Base-by-base conservation (phyloP, 2,113 vertebrate genomes). In the Jaculus jaculus region DNA sequence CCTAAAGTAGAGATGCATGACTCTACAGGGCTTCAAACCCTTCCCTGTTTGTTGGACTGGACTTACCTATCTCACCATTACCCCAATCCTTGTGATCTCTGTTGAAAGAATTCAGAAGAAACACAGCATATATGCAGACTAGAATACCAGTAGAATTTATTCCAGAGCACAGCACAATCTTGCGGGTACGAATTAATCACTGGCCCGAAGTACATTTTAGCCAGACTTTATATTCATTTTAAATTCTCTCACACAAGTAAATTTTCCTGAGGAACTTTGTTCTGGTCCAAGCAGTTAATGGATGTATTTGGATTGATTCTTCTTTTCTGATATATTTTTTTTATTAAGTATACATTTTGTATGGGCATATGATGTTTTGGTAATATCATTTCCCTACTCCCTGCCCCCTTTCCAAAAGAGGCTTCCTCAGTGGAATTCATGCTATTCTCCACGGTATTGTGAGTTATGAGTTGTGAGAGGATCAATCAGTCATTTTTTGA, bases 81-180 rank as follows among this genome's bases (percentile, higher is more conserved):
- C n/a, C 32, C 32, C 6, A 5, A 21, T 37, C 26, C 21, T 34
- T 71, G 4, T 54, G 32, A 34, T 54, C 32, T 20, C 32, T 13
- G 54, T 11, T 6, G 51, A 71, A 84, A 71, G 2, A 69, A 34
- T n/a, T 12, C 23, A 71, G 21, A 58, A 6, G 54, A 84, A 84
- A 7, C 23, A 28, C 2, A 71, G 0, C 54, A 2, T 11, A 3
- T 71, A 13, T 4, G 23, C 34, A 24, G 7, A 26, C 32, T 6
- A 47, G 3, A 34, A 54, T n/a, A 84, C 13, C 0, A 26, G 11
- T 54, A 26, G 30, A 54, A 23, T 71, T 58, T 34, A 26, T 84
- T 34, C 10, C 61, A 32, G 2, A 34, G 8, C 17, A 26, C 2
- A 54, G 34, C 20, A 71, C 15, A 34, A 0, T 71, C 4, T 34